A percentile compares a stretch with the other conserved stretches of the same genome.
phyloP scores from a whole-genome alignment of 1,140 invertebrate species.

The Ylistrum balloti region DNA sequence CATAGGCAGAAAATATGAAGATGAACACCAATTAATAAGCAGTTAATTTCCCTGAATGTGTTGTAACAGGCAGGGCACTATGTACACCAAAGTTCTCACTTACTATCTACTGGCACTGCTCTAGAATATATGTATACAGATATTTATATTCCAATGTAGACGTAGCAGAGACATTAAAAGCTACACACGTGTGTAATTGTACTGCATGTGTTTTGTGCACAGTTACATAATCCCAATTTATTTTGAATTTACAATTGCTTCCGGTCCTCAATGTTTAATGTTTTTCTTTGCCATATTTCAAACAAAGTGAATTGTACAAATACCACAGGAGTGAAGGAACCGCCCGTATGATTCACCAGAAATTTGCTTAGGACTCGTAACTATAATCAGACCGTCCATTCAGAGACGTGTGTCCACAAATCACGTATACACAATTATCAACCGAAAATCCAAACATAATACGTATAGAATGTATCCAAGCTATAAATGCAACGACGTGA shows the following conservation, averaged over 20 bases:
- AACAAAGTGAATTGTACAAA: neutral
- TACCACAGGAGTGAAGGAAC: conserved; percentile 6
- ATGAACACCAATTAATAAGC: no score
- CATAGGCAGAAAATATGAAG: no score
- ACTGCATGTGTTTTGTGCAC: neutral
- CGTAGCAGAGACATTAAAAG: no score
- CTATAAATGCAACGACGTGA: neutral
- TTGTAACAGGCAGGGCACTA: no score
- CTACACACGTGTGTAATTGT: no score
- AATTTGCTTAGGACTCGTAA: conserved; percentile 6
- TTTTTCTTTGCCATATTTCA: neutral
- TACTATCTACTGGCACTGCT: no score
- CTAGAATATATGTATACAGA: no score
- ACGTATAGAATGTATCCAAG: neutral
- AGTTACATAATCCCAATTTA: conserved; percentile 4
- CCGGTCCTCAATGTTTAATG: neutral
- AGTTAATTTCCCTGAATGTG: no score
- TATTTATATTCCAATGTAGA: no score
- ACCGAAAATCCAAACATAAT: neutral
- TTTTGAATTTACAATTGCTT: neutral
- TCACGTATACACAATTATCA: conserved; percentile 2
- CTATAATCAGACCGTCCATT: neutral
- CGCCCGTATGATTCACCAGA: neutral
- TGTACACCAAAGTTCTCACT: no score
- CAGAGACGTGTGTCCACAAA: conserved; percentile 16